A percentile compares a stretch with the other conserved stretches of the same genome.
phyloP scores from a whole-genome alignment of 35 echinoderm and acorn worm species.

The Eucidaris tribuloides region DNA sequence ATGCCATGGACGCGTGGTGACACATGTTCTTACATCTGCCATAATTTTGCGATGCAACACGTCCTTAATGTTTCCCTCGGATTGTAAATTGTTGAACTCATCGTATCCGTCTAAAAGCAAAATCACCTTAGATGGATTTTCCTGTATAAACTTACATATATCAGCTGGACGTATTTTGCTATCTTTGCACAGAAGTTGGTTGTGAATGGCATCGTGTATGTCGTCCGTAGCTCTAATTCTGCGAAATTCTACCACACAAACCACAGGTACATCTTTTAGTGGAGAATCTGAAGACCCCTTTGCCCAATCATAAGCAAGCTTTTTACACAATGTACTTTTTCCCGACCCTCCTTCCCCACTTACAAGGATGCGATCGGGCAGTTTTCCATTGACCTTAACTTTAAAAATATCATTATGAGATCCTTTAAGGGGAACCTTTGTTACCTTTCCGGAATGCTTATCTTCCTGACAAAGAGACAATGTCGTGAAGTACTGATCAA shows the following conservation, averaged over 20 bases:
- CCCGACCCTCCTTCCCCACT: constrained; percentile 1
- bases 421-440: background rate
- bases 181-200: constrained; percentile 4
- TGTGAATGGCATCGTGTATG: background rate
- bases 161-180: background rate
- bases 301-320: constrained; percentile 16
- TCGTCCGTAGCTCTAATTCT: background rate
- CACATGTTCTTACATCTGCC: background rate
- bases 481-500: constrained; percentile 6
- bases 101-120: constrained; percentile 1
- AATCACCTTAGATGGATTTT: background rate
- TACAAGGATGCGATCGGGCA: constrained; percentile 2
- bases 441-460: background rate
- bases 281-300: background rate
- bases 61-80: background rate
- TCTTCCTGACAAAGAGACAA: background rate
- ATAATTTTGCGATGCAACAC: constrained; percentile 5
- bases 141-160: background rate
- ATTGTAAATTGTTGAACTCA: background rate
- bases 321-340: background rate
- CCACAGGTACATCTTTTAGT: background rate
- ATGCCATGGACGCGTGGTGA: constrained; percentile 12
- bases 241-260: background rate
- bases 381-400: background rate
- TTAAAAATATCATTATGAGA: background rate